Base-by-base conservation (phyloP, 2,888 invertebrate species). In the Protonemura montana region DNA sequence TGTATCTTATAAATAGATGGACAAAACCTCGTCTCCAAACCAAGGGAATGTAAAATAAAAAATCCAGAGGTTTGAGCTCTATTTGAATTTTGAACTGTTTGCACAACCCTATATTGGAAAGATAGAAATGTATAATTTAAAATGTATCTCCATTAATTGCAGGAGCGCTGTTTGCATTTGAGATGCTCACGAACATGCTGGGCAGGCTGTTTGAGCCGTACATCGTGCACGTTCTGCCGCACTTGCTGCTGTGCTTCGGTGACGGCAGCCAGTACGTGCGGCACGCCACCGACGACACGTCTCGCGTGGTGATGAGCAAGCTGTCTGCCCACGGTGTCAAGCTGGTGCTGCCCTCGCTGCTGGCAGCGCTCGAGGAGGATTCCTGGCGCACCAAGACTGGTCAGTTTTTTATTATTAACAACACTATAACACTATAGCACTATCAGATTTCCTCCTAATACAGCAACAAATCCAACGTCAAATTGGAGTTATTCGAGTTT, bases 151-250 rank as follows among this genome's bases (percentile, higher is more conserved):
- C 41, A 7, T 41, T 41, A 7, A 86, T 90, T 90, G 0, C 91
- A 95, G 96, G 98, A 85, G 98, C 99, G 0, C 92, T 99, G 85
- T 98, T 99, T 92, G 99, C 99, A 0, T 97, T 99, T 92, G 99
- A 99, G 93, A 98, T 98, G 95, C 93, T 99, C 81, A 98, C 98
- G 91, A 95, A 95, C 89, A 97, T 97, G 94, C 94, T 99, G 89
- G 99, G 99, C 0, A 95, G 98, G 82, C 93, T 99, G 87, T 99
- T 99, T 92, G 99, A 99, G 92, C 99, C 99, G 0, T 99, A 99
- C 92, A 98, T 99, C 87, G 98, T 99, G 86, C 98, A 99, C 91
- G 97, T 99, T 82, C 93, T 99, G 88, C 99, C 99, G 0, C 97
- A 98, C 92, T 93, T 99, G 89, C 93, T 99, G 88, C 94, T 98